Percentiles rank a stretch among this genome's conserved stretches.
Conservation (phyloP, 1,140 invertebrate species). For the Pissodes strobi region DNA sequence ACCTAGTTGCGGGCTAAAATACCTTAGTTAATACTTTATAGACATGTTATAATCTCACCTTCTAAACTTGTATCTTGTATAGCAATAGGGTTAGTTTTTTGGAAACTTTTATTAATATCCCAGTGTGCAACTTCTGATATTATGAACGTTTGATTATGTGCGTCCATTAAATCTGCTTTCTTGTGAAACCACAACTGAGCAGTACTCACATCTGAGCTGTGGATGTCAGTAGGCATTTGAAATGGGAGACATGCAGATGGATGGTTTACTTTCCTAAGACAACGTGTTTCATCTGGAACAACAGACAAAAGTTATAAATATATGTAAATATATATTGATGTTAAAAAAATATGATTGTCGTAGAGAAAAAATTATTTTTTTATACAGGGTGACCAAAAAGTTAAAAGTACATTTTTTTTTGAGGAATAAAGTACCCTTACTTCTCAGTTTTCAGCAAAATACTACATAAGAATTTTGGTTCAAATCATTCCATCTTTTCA, state of each 20-base stretch:
- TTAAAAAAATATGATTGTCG: too few relatives aligned
- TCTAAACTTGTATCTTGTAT: constrained; percentile 71
- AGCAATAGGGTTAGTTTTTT: constrained; percentile 73
- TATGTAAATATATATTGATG: too few relatives aligned
- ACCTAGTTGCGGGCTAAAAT: too few relatives aligned
- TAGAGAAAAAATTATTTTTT: too few relatives aligned
- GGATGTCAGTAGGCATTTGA: constrained; percentile 68
- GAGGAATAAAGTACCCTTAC: too few relatives aligned
- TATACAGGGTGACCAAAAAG: too few relatives aligned
- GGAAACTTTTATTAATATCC: constrained; percentile 70
- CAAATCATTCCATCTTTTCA: too few relatives aligned
- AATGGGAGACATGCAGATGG: constrained; percentile 74
- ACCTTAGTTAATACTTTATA: too few relatives aligned
- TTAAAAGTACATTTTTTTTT: too few relatives aligned
- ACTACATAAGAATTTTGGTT: too few relatives aligned
- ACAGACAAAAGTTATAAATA: too few relatives aligned
- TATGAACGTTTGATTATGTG: constrained; percentile 73
- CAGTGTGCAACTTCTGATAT: constrained; percentile 79
- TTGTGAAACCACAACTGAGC: constrained; percentile 83
- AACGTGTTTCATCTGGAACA: constrained; percentile 53
- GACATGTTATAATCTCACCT: constrained; percentile 62
- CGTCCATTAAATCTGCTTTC: constrained; percentile 61
- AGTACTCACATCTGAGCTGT: constrained; percentile 70
- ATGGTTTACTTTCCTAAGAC: constrained; percentile 55
- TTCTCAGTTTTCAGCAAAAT: too few relatives aligned